Percentiles rank a stretch among this genome's conserved stretches.
phyloP scores from a whole-genome alignment of 2,113 vertebrate genomes.

The Psettodes erumei region DNA sequence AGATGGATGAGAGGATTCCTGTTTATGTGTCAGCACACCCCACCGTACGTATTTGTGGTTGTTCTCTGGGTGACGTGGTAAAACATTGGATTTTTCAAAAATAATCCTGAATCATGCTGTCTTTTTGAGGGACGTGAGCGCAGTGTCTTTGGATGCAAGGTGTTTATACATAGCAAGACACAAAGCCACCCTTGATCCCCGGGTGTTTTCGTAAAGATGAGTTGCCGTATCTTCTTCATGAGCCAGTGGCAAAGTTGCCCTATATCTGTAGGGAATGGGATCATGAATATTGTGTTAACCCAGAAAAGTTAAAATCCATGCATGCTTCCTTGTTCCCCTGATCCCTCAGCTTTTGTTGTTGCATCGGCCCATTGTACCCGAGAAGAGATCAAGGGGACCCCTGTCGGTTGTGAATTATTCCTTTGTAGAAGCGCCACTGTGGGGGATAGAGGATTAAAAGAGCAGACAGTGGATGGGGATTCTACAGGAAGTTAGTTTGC shows the following conservation, averaged over 20 bases:
- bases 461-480: slow-evolving; percentile 75
- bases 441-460: slow-evolving; percentile 80
- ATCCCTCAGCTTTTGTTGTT: slow-evolving; percentile 78
- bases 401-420: slow-evolving; percentile 80
- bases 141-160: slow-evolving; percentile 52
- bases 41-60: slow-evolving; percentile 2
- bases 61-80: slow-evolving; percentile 4
- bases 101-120: slow-evolving; percentile 42
- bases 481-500: slow-evolving; percentile 71
- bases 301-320: slow-evolving; percentile 76
- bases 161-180: slow-evolving; percentile 64
- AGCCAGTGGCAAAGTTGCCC: slow-evolving; percentile 62
- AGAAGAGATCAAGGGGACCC: slow-evolving; percentile 79
- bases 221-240: slow-evolving; percentile 58
- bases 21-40: slow-evolving; percentile 1
- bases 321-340: slow-evolving; percentile 77
- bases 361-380: slow-evolving; percentile 76
- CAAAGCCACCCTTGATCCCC: slow-evolving; percentile 56
- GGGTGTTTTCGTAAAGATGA: slow-evolving; percentile 41
- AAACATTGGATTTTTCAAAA: slow-evolving; percentile 47
- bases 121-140: slow-evolving; percentile 26
- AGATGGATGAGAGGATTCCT: slow-evolving; percentile 33
- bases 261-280: slow-evolving; percentile 71
- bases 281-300: slow-evolving; percentile 79
- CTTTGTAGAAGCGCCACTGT: slow-evolving; percentile 75